Conservation (phyloP, 2,888 invertebrate genomes). For the Athrips mouffetella region DNA sequence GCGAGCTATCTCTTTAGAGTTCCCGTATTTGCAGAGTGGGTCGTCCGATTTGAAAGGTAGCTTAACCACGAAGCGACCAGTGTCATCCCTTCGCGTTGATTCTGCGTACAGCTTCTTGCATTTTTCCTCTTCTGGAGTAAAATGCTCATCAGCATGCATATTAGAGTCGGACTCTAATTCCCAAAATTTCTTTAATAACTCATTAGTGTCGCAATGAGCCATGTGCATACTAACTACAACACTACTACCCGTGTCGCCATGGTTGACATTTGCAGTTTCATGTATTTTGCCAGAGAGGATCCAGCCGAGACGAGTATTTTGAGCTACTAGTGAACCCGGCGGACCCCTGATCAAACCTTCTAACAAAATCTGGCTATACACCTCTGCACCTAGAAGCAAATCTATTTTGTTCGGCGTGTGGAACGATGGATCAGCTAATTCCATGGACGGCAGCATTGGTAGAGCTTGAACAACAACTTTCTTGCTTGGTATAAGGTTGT, state of each 20-base stretch:
- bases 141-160: conserved; percentile 4
- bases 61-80: conserved; percentile 21
- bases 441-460: not conserved
- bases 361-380: conserved; percentile 23
- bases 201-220: too few relatives aligned
- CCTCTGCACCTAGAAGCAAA: conserved; percentile 24
- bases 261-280: not conserved
- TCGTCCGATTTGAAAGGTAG: conserved; percentile 18
- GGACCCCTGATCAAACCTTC: not conserved
- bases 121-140: conserved; percentile 17
- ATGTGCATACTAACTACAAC: not conserved
- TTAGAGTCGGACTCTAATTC: conserved; percentile 20
- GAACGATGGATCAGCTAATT: not conserved
- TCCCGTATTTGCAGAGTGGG: conserved; percentile 14
- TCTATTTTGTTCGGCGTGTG: conserved; percentile 7
- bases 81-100: conserved; percentile 15
- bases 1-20: conserved; percentile 16
- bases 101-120: conserved; percentile 17
- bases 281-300: too few relatives aligned
- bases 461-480: not conserved
- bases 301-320: too few relatives aligned
- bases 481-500: too few relatives aligned
- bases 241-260: not conserved
- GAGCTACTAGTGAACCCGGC: not conserved
- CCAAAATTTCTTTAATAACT: conserved; percentile 21